Evolutionary conservation across 2,888 invertebrate species (phyloP), one percentile per base, ranked within the genome.

Genomic region (Aporophyla nigra): DNA sequence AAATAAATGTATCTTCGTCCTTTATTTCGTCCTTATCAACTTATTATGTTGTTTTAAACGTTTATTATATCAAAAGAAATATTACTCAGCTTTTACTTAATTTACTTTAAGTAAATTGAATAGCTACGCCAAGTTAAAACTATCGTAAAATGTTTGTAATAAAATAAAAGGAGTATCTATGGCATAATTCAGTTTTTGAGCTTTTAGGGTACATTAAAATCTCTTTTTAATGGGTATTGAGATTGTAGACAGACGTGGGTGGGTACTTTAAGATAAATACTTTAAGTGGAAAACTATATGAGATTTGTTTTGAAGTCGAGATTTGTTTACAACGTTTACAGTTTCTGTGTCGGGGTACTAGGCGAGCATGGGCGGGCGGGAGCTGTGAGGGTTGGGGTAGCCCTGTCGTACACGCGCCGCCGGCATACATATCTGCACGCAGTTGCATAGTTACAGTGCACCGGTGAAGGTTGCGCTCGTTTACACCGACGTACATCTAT

Each of bases 371-470:
- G 87, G 85, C 74, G 83, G 86, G 78, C 71, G 85, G 87, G 88
- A 84, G 91, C 87, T 61, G 51, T 49, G 21, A 83, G 85, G 85
- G 88, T 87, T 66, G 79, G 84, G 85, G 80, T 82, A 93, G 87
- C 93, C 93, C 91, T 92, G 93, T 93, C 93, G 94, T 94, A 94
- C 95, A 94, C 94, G 94, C 91, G 94, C 92, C 90, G 85, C 70
- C 78, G 74, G 82, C 82, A 89, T 89, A 86, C 77, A 87, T 86
- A 90, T 77, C 77, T 80, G 82, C 71, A 85, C 83, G 88, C 89
- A 90, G 86, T 81, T 91, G 92, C 89, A 90, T 93, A 93, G 91
- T 95, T 94, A 95, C 95, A 94, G 88, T 93, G 94, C 93, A 93
- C 92, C 90, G 91, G 89, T 87, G 95, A 95, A 94, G 94, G 95